Conservation (phyloP, 64 coral and sea anemone species). For the Pachyseris speciosa region DNA sequence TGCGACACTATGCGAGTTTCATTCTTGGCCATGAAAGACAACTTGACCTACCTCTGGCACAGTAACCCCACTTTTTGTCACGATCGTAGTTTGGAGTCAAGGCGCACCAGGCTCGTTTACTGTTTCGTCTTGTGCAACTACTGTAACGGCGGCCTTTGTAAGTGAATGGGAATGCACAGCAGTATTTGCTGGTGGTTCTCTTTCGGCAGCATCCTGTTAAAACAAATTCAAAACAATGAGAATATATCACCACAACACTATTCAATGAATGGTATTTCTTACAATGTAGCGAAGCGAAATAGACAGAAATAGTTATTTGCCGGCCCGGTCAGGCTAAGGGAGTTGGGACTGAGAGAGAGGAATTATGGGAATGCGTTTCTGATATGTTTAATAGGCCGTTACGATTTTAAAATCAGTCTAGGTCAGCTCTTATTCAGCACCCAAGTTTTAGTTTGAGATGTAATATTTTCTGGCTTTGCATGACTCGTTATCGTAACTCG, state of each 20-base stretch:
- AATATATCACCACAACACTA: not conserved
- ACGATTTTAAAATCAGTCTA: no score
- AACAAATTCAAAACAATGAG: not conserved
- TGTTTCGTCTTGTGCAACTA: slow-evolving; percentile 19
- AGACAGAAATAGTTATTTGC: no score
- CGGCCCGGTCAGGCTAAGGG: no score
- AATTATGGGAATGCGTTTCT: no score
- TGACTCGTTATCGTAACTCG: no score
- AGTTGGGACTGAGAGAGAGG: no score
- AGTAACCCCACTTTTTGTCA: slow-evolving; percentile 64
- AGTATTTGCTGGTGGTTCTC: slow-evolving; percentile 28
- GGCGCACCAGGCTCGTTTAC: slow-evolving; percentile 57
- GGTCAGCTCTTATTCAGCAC: no score
- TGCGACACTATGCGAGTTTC: not conserved
- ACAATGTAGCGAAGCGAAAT: not conserved
- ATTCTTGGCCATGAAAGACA: not conserved
- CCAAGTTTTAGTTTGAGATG: no score
- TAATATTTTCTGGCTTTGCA: no score
- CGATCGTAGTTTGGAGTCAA: slow-evolving; percentile 36
- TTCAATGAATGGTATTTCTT: not conserved
- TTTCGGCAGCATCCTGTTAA: slow-evolving; percentile 37
- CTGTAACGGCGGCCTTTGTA: slow-evolving; percentile 47
- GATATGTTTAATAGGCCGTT: no score
- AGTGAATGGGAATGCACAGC: slow-evolving; percentile 70
- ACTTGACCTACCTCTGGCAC: slow-evolving; percentile 1